Evolutionary conservation across 2,113 vertebrate species (phyloP).

Genomic region (Accipiter virgatus): DNA sequence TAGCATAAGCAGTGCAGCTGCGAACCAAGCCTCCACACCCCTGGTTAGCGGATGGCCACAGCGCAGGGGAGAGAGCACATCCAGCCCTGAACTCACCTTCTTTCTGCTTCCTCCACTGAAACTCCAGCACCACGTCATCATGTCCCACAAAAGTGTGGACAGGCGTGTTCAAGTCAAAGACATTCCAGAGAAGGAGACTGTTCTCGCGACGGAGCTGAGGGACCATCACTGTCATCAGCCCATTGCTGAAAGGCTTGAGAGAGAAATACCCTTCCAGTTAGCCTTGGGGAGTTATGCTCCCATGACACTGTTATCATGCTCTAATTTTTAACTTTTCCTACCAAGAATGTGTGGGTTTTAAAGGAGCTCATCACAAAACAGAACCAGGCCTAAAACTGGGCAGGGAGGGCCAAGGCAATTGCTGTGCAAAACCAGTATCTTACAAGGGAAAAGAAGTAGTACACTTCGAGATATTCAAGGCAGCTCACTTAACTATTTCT

Average conservation of each 20-base stretch:
- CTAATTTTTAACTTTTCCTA: neutral
- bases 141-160: constrained; percentile 98
- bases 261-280: neutral
- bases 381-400: neutral
- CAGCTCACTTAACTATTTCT: neutral
- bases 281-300: neutral
- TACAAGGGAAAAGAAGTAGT: neutral
- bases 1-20: neutral
- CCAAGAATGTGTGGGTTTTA: accelerated
- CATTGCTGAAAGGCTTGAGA: constrained; percentile 90
- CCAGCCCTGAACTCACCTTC: constrained; percentile 79
- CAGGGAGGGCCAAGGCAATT: neutral
- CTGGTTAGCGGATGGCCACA: neutral
- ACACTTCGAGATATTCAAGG: neutral
- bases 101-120: constrained; percentile 96
- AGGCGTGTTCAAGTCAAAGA: constrained; percentile 89
- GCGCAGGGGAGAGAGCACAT: accelerated
- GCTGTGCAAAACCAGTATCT: neutral
- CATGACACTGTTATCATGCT: neutral
- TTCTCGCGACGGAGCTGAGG: constrained; percentile 95
- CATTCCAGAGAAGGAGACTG: constrained; percentile 93
- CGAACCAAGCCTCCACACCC: neutral
- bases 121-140: constrained; percentile 95
- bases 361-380: neutral
- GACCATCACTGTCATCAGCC: constrained; percentile 97